A percentile compares a stretch with the other conserved stretches of the same genome.
Conservation (phyloP, 1,140 invertebrate species). For the Pantala flavescens region DNA sequence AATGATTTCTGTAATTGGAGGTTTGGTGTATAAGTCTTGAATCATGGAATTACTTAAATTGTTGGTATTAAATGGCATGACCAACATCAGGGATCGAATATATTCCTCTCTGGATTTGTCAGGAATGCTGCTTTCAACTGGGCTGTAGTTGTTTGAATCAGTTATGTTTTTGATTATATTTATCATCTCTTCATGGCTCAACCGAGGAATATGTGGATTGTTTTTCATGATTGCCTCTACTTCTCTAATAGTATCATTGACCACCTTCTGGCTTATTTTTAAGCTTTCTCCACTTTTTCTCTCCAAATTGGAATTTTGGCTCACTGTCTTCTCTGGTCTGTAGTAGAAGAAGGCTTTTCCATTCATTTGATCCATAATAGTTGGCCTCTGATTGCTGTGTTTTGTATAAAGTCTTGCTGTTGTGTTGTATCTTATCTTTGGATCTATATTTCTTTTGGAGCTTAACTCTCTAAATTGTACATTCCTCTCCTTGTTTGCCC, state of each 20-base stretch:
- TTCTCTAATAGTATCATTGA: slow-evolving; percentile 40
- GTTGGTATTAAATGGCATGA: slow-evolving; percentile 40
- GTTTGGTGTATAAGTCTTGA: slow-evolving; percentile 42
- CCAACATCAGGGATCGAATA: slow-evolving; percentile 42
- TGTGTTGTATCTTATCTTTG: no score
- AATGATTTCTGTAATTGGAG: slow-evolving; percentile 36
- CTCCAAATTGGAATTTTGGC: neutral
- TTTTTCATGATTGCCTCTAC: slow-evolving; percentile 45
- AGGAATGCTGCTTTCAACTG: slow-evolving; percentile 25
- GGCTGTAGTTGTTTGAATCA: slow-evolving; percentile 1
- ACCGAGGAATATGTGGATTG: slow-evolving; percentile 42
- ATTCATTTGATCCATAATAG: neutral
- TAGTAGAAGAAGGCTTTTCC: neutral
- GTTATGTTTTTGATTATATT: slow-evolving; percentile 45
- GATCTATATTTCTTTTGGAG: no score
- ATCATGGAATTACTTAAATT: slow-evolving; percentile 35
- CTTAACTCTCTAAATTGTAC: no score
- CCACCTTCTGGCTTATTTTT: neutral
- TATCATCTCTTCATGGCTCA: slow-evolving; percentile 46
- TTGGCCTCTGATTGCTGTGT: no score
- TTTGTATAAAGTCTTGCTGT: no score
- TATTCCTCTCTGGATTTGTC: slow-evolving; percentile 36
- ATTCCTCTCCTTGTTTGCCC: no score
- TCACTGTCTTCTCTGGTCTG: neutral
- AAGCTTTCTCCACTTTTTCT: neutral